These are phyloP conservation scores for Platyura marginata DNA, from an alignment of 1,140 invertebrate species.

Conservation along the genomic window DNA sequence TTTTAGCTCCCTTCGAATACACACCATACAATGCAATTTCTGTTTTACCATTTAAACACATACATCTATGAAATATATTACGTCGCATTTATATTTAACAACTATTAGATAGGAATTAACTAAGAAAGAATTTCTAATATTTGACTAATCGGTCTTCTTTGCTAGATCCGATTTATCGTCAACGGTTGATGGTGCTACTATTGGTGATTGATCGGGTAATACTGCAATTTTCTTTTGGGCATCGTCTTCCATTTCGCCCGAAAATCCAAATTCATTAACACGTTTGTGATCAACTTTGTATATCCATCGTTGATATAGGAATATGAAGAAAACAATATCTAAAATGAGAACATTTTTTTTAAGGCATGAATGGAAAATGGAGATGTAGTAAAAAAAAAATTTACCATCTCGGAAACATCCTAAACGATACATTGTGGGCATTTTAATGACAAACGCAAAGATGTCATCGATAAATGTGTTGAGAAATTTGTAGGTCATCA, in stretches of 20 bases:
- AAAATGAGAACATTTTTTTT: no score
- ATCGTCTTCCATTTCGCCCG: conserved; percentile 46
- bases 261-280: conserved; percentile 93
- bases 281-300: conserved; percentile 88
- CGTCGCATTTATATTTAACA: no score
- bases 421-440: conserved; percentile 91
- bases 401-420: conserved; percentile 92
- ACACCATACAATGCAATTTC: no score
- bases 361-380: conserved; percentile 5
- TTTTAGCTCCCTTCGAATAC: no score
- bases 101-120: no score
- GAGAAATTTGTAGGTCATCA: conserved; percentile 99
- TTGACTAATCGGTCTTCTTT: neutral
- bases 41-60: no score
- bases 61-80: no score
- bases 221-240: conserved; percentile 18
- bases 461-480: conserved; percentile 99
- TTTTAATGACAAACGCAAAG: conserved; percentile 99
- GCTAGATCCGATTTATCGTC: neutral
- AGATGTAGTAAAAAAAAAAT: conserved; percentile 15
- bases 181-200: neutral
- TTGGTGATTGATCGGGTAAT: neutral
- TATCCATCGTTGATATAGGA: conserved; percentile 96
- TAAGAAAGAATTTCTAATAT: no score
- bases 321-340: conserved; percentile 98